These are phyloP conservation scores for Epinephelus malabaricus DNA, from an alignment of 2,797 vertebrate genomes.

Conservation along the genomic window DNA sequence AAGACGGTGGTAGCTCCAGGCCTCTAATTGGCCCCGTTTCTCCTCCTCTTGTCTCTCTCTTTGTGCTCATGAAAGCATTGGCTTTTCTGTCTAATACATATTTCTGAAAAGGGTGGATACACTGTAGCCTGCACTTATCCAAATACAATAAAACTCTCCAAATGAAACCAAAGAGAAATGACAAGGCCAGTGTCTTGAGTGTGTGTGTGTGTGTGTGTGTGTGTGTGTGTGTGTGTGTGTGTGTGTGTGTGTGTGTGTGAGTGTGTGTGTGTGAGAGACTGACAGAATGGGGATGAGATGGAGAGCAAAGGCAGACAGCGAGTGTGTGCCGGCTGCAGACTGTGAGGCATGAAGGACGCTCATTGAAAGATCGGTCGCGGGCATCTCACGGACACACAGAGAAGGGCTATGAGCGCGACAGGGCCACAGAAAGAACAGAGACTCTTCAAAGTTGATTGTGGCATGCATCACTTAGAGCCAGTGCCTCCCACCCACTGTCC, in stretches of 20 bases:
- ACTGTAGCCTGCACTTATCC: constrained; percentile 64
- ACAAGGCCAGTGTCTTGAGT: constrained; percentile 52
- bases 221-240: too few relatives aligned
- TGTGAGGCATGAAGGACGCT: constrained; percentile 76
- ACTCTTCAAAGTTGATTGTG: constrained; percentile 73
- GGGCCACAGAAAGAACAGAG: constrained; percentile 58
- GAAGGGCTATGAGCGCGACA: constrained; percentile 40
- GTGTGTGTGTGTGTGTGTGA: constrained; percentile 8
- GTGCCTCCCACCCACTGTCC: constrained; percentile 66
- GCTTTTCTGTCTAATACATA: constrained; percentile 66
- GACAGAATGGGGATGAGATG: constrained; percentile 77
- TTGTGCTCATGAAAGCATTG: constrained; percentile 70
- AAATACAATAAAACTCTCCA: constrained; percentile 63
- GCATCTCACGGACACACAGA: constrained; percentile 61
- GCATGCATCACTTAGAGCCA: constrained; percentile 70
- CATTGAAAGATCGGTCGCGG: constrained; percentile 64
- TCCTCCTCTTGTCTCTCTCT: constrained; percentile 72
- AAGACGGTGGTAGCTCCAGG: constrained; percentile 73
- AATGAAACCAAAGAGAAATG: constrained; percentile 64
- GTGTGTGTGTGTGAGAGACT: constrained; percentile 47
- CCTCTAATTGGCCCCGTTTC: constrained; percentile 82
- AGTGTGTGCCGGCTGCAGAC: constrained; percentile 61
- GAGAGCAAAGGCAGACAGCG: constrained; percentile 62
- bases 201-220: too few relatives aligned
- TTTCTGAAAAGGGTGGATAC: constrained; percentile 66